A percentile compares a stretch with the other conserved stretches of the same genome.
These are phyloP conservation scores for Sapayoa aenigma DNA, from an alignment of 2,113 vertebrate genomes.

Conservation along the genomic window DNA sequence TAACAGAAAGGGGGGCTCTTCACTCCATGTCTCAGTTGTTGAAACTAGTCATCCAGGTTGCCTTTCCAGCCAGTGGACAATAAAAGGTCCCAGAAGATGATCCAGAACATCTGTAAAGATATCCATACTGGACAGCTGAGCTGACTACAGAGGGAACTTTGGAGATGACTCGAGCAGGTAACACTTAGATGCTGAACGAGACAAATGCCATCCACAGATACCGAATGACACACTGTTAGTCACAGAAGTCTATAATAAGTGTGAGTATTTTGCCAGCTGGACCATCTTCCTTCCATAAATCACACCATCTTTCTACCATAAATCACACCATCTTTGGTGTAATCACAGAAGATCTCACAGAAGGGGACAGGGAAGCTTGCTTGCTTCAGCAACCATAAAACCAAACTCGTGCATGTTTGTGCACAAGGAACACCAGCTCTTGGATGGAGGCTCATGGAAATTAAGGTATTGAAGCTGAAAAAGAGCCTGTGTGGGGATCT, in stretches of 20 bases:
- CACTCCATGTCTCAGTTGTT: neutral
- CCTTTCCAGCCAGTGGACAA: neutral
- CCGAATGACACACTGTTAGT: neutral
- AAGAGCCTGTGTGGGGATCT: neutral
- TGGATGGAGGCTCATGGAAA: neutral
- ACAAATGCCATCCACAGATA: neutral
- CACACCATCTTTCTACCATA: neutral
- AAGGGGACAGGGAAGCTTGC: neutral
- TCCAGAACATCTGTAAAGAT: neutral
- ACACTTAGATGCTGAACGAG: too few species aligned
- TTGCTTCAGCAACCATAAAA: neutral
- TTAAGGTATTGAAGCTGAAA: neutral
- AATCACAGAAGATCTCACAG: neutral
- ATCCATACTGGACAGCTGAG: neutral
- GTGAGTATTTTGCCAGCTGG: neutral
- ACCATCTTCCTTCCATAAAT: neutral
- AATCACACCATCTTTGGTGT: fast-evolving
- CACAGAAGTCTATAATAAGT: neutral
- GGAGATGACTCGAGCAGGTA: neutral
- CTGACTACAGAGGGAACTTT: neutral
- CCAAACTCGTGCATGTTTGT: neutral
- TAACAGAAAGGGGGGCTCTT: neutral
- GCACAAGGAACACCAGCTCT: neutral
- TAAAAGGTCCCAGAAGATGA: neutral
- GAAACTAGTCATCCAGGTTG: neutral